Evolutionary conservation across 1,140 invertebrate species (phyloP).

Genomic region (Drosophila navojoa): DNA sequence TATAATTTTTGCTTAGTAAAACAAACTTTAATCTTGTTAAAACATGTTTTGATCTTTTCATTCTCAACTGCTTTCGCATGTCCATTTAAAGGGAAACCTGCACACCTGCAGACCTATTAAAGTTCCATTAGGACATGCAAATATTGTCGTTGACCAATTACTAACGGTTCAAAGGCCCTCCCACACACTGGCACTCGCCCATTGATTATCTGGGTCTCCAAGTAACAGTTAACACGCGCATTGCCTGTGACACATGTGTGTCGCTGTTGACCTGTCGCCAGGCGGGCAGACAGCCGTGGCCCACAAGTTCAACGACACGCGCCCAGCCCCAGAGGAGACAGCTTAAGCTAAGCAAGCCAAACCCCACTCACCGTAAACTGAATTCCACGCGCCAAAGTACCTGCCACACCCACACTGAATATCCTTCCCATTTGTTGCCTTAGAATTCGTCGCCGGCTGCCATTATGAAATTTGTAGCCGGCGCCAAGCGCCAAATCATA

Average conservation of each 20-base stretch:
- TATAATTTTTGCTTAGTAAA: too few relatives aligned
- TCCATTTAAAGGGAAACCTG: background rate
- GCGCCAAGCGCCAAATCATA: slow-evolving; percentile 38
- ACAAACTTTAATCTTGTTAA: too few relatives aligned
- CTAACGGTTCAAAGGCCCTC: background rate
- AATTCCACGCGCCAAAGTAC: slow-evolving; percentile 22
- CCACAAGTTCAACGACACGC: slow-evolving; percentile 48
- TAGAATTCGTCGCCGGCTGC: slow-evolving; percentile 31
- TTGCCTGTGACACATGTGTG: slow-evolving; percentile 40
- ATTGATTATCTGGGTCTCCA: slow-evolving; percentile 32
- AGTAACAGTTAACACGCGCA: slow-evolving; percentile 46
- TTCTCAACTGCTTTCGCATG: background rate
- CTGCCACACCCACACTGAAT: slow-evolving; percentile 16
- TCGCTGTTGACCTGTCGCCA: slow-evolving; percentile 26
- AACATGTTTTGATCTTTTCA: background rate
- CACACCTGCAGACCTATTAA: slow-evolving; percentile 6
- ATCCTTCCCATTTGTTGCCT: slow-evolving; percentile 18
- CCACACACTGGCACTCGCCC: background rate
- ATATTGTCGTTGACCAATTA: slow-evolving; percentile 17
- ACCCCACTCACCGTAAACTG: background rate
- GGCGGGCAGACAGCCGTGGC: background rate
- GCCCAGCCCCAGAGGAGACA: background rate
- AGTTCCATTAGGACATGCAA: slow-evolving; percentile 7
- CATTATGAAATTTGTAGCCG: slow-evolving; percentile 51
- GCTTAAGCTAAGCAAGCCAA: slow-evolving; percentile 24